Conservation (phyloP, 2,113 vertebrate genomes). For the Rhynchopsitta pachyrhyncha region DNA sequence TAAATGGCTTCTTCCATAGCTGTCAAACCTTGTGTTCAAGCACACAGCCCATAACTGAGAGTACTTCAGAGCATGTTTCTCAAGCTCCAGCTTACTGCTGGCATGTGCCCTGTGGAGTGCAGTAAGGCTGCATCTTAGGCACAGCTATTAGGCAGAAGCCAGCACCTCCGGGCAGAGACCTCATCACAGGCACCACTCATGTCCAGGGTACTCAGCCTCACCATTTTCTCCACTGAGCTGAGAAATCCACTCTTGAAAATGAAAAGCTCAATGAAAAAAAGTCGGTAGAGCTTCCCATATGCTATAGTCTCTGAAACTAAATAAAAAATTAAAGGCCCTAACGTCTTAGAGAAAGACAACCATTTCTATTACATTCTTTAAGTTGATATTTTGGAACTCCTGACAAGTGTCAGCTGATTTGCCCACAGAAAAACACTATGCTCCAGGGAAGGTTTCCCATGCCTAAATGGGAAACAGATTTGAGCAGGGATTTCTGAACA, state of each 20-base stretch:
- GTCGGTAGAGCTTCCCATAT: neutral
- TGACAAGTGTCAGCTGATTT: neutral
- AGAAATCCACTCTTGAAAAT: neutral
- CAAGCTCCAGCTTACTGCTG: neutral
- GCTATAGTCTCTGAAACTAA: neutral
- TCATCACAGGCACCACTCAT: neutral
- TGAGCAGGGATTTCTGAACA: neutral
- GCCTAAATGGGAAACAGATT: neutral
- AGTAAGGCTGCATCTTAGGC: neutral
- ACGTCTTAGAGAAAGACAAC: neutral
- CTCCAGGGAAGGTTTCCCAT: neutral
- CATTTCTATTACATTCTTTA: neutral
- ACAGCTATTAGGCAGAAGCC: neutral
- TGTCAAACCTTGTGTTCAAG: neutral
- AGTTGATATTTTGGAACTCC: neutral
- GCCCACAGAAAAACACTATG: neutral
- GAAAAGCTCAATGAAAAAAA: neutral
- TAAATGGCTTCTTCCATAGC: neutral
- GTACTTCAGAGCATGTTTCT: neutral
- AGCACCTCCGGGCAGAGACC: neutral
- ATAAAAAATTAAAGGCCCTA: neutral
- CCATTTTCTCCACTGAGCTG: neutral
- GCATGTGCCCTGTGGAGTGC: accelerated
- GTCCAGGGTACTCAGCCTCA: accelerated
- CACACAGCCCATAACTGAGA: accelerated